phyloP scores from a whole-genome alignment of 2,888 invertebrate genomes.

The Ichneumoninae sp. region DNA sequence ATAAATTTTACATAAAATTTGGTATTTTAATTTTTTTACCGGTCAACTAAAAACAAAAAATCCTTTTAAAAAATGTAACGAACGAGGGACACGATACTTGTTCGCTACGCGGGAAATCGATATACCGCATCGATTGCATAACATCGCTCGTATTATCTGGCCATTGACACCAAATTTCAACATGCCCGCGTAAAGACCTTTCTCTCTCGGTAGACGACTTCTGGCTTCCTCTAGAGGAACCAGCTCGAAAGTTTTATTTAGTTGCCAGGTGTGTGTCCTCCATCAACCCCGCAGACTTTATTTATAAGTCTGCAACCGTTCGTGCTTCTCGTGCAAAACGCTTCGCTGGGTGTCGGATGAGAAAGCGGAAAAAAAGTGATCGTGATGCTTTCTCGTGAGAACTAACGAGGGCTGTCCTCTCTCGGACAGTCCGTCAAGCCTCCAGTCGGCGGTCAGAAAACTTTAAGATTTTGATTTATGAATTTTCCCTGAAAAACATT shows the following conservation, averaged over 20 bases:
- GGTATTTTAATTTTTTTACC: too few species aligned
- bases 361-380: not conserved
- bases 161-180: constrained; percentile 43
- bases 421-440: too few species aligned
- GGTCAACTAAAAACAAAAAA: not conserved
- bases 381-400: too few species aligned
- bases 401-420: too few species aligned
- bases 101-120: not conserved
- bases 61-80: not conserved
- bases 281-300: constrained; percentile 18
- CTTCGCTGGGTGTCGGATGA: constrained; percentile 1
- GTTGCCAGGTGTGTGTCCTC: constrained; percentile 30
- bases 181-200: constrained; percentile 6
- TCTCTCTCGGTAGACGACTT: constrained; percentile 23
- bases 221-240: constrained; percentile 19
- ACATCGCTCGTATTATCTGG: constrained; percentile 40
- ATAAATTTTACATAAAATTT: too few species aligned
- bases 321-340: constrained; percentile 14
- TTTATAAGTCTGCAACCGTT: constrained; percentile 32
- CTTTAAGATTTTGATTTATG: too few species aligned
- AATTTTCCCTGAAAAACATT: too few species aligned
- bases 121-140: constrained; percentile 27
- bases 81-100: not conserved
- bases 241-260: constrained; percentile 26
- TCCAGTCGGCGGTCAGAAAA: too few species aligned